Base-by-base conservation (phyloP, 2,113 vertebrate genomes). In the Tor tambroides region DNA sequence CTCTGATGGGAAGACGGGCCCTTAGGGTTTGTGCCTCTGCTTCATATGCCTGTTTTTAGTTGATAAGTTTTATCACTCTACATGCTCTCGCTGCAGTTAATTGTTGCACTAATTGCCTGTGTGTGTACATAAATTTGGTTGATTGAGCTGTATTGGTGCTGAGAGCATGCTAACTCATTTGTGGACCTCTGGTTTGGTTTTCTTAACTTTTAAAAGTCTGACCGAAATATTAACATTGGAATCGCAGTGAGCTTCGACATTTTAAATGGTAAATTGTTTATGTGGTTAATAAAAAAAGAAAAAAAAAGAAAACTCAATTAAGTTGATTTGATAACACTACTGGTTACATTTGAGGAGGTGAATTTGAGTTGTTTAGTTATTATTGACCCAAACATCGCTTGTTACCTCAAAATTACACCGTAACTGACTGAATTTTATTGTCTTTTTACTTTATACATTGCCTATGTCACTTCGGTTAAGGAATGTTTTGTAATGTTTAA, bases 401-500 rank as follows among this genome's bases (percentile, higher is more conserved):
- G 89, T 91, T 92, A 92, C 93, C 93, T 93, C 92, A 90, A 92
- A 85, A 82, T 89, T 90, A 87, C 89, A 92, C 89, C 91, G 88
- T 90, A 86, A 92, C 84, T 87, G 91, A 92, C 84, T 87, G 91
- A 92, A 84, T 88, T 87, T 92, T 91, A 91, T 91, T 88, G 92
- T 93, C 91, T 91, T 92, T 92, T 91, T 93, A 89, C 89, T 92
- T 81, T 92, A 89, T 93, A 90, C 93, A 92, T 93, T 93, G 93
- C 93, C 91, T 93, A 91, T 85, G 92, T 94, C 93, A 92, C 92
- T 91, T 94, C 91, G 84, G 91, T 95, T 95, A 82, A 92, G 91
- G 88, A 92, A 94, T 93, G 92, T 95, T 94, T 94, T 94, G 92
- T 93, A 94, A 93, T 93, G 92, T 93, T 95, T 89, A 93, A 93